phyloP scores from a whole-genome alignment of 2,113 vertebrate species.

The Typhlomys cinereus region DNA sequence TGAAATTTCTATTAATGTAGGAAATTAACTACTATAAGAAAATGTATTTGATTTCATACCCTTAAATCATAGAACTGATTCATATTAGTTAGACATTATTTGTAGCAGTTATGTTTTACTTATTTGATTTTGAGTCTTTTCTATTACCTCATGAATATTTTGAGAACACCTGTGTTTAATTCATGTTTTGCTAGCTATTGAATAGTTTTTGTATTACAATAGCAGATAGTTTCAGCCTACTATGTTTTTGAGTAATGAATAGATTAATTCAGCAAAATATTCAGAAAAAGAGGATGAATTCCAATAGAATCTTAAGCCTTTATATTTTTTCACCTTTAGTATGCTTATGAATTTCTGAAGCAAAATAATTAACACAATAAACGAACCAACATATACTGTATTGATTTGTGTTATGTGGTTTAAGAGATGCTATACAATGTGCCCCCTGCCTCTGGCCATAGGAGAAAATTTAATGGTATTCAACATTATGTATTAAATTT shows the following conservation, averaged over 20 bases:
- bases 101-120: neutral
- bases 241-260: slow-evolving; percentile 19
- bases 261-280: slow-evolving; percentile 47
- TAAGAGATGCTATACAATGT: slow-evolving; percentile 19
- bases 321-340: slow-evolving; percentile 6
- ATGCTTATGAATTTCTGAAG: slow-evolving; percentile 60
- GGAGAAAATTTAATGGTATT: slow-evolving; percentile 6
- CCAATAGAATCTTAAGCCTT: neutral
- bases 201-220: neutral
- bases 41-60: neutral
- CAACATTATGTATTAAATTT: slow-evolving; percentile 10
- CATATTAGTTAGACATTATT: neutral
- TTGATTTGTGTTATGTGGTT: slow-evolving; percentile 38
- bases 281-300: slow-evolving; percentile 14
- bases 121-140: neutral
- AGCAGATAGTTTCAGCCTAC: slow-evolving; percentile 18
- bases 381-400: slow-evolving; percentile 22
- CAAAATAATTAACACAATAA: slow-evolving; percentile 47
- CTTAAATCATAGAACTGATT: neutral
- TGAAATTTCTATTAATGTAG: neutral
- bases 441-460: neutral
- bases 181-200: neutral
- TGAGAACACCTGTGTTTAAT: slow-evolving; percentile 34
- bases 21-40: neutral
- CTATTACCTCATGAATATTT: neutral